Percentiles rank a stretch among this genome's conserved stretches.
Conservation (phyloP, 2,888 invertebrate genomes). For the Therioaphis trifolii region DNA sequence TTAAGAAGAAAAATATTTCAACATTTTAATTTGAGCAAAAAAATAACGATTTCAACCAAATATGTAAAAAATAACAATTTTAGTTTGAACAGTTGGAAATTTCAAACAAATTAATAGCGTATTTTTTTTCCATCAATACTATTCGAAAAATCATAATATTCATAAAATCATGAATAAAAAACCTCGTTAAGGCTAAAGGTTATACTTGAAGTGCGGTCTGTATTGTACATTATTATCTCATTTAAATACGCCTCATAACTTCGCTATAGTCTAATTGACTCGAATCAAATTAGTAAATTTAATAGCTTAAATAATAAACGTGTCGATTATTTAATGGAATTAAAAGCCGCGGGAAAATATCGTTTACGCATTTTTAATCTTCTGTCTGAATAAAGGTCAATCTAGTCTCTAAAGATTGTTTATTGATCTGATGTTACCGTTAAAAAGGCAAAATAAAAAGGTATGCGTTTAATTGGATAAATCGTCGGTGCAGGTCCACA, state of each 20-base stretch:
- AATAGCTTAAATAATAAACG: neutral
- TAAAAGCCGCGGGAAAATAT: neutral
- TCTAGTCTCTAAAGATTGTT: too few relatives aligned
- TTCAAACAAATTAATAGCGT: too few relatives aligned
- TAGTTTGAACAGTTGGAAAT: too few relatives aligned
- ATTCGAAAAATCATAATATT: neutral
- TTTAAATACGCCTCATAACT: neutral
- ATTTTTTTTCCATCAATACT: too few relatives aligned
- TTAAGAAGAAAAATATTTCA: neutral
- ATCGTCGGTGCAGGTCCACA: too few relatives aligned
- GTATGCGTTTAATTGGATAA: too few relatives aligned
- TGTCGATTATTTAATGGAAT: neutral
- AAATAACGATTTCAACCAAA: neutral
- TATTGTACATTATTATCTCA: neutral
- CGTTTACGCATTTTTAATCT: too few relatives aligned
- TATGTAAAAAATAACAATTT: neutral
- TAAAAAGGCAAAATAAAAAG: too few relatives aligned
- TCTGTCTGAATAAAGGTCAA: too few relatives aligned
- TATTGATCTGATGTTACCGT: too few relatives aligned
- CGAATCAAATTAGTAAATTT: neutral
- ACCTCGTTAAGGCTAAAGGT: neutral
- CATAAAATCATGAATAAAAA: neutral
- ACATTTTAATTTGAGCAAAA: neutral
- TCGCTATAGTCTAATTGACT: neutral
- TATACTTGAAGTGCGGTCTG: neutral